phyloP scores from a whole-genome alignment of 2,888 invertebrate genomes.

The Dasypolia templi region DNA sequence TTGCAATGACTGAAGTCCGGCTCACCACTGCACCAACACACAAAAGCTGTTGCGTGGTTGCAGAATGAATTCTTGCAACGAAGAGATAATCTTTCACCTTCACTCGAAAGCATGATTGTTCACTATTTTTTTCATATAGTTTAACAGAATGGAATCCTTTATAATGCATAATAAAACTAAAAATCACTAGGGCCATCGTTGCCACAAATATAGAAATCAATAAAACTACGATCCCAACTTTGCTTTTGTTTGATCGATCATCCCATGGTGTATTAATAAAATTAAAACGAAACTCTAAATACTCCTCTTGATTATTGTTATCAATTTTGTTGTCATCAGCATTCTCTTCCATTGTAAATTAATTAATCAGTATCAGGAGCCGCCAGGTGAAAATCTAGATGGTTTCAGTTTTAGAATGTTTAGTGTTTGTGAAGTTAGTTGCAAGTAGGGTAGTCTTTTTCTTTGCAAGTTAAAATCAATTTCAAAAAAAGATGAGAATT shows the following conservation, averaged over 20 bases:
- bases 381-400: slow-evolving; percentile 35
- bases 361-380: background rate
- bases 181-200: slow-evolving; percentile 75
- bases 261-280: slow-evolving; percentile 85
- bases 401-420: slow-evolving; percentile 11
- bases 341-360: slow-evolving; percentile 56
- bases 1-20: slow-evolving; percentile 76
- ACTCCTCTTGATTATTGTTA: slow-evolving; percentile 66
- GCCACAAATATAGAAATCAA: slow-evolving; percentile 77
- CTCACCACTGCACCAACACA: slow-evolving; percentile 84
- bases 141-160: slow-evolving; percentile 62
- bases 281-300: slow-evolving; percentile 77
- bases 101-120: slow-evolving; percentile 78
- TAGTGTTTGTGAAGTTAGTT: background rate
- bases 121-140: slow-evolving; percentile 56
- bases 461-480: too few species aligned
- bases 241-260: slow-evolving; percentile 79
- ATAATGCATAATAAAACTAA: slow-evolving; percentile 80
- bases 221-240: slow-evolving; percentile 77
- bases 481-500: background rate
- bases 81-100: slow-evolving; percentile 78
- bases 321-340: slow-evolving; percentile 73
- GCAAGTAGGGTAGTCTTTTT: too few species aligned
- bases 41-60: slow-evolving; percentile 77
- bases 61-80: slow-evolving; percentile 81